These are phyloP conservation scores for Rafetus swinhoei DNA, from an alignment of 2,113 vertebrate genomes.

Conservation along the genomic window DNA sequence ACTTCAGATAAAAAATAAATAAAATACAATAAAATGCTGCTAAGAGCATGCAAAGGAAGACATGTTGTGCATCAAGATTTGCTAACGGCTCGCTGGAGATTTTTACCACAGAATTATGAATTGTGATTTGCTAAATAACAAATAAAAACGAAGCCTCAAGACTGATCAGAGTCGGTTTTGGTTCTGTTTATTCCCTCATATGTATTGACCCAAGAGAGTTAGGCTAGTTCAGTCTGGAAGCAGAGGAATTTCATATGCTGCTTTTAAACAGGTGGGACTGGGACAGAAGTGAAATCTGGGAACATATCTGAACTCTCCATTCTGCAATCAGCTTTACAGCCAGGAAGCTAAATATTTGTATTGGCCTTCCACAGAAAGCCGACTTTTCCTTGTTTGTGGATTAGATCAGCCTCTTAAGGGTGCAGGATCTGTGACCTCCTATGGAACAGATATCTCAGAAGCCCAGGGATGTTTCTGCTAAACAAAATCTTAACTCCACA, in stretches of 20 bases:
- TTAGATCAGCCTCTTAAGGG: conserved; percentile 11
- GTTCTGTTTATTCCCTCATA: neutral
- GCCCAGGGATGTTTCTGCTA: neutral
- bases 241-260: neutral
- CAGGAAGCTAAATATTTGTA: neutral
- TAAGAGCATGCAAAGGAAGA: no score
- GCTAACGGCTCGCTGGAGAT: no score
- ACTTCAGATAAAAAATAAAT: no score
- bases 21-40: no score
- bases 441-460: neutral
- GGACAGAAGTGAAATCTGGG: neutral
- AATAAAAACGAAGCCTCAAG: neutral
- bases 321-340: neutral
- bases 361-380: neutral
- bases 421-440: neutral
- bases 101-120: no score
- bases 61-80: no score
- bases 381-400: neutral
- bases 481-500: neutral
- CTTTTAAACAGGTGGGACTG: rapidly evolving
- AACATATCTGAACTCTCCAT: neutral
- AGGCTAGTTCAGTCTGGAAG: neutral
- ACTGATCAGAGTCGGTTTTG: neutral
- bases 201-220: neutral
- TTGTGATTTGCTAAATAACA: neutral